Percentiles rank a stretch among this genome's conserved stretches.
Conservation (phyloP, 1,140 invertebrate genomes). For the Aphelinus atriplicis region DNA sequence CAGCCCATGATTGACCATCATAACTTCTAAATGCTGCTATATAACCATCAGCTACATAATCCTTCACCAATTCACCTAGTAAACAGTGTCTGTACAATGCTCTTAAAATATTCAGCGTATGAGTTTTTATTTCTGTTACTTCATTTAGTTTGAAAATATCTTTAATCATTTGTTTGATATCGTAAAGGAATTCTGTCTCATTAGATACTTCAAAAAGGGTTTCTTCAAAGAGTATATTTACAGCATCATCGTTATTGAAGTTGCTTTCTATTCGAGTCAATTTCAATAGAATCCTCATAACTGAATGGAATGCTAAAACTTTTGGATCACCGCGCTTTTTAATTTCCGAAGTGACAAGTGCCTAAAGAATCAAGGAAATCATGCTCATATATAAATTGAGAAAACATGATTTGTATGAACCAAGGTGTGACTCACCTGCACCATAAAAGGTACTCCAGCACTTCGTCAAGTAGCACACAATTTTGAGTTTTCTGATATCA, state of each 20-base stretch:
- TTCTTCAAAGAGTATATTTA: too few species aligned
- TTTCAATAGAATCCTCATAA: slow-evolving; percentile 67
- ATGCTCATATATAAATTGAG: too few species aligned
- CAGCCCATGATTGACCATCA: slow-evolving; percentile 80
- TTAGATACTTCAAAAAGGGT: too few species aligned
- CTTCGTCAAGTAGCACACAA: slow-evolving; percentile 87
- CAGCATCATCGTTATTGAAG: too few species aligned
- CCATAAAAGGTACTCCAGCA: slow-evolving; percentile 91
- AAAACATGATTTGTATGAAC: too few species aligned
- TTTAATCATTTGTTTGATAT: slow-evolving; percentile 7
- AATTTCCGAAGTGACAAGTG: slow-evolving; percentile 76
- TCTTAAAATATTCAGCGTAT: slow-evolving; percentile 87
- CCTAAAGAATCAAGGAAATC: too few species aligned
- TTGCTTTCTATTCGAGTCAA: too few species aligned
- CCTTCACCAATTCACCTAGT: slow-evolving; percentile 77
- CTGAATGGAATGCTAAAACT: slow-evolving; percentile 66
- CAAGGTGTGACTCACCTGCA: too few species aligned
- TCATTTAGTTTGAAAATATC: slow-evolving; percentile 40
- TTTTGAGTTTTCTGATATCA: slow-evolving; percentile 62
- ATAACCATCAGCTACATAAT: slow-evolving; percentile 79
- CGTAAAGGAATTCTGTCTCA: too few species aligned
- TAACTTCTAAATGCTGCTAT: slow-evolving; percentile 80
- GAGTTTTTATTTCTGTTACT: slow-evolving; percentile 72
- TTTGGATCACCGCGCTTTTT: slow-evolving; percentile 38
- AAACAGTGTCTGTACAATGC: slow-evolving; percentile 81